phyloP scores from a whole-genome alignment of 1,140 invertebrate genomes.

The Macrosteles quadrilineatus region DNA sequence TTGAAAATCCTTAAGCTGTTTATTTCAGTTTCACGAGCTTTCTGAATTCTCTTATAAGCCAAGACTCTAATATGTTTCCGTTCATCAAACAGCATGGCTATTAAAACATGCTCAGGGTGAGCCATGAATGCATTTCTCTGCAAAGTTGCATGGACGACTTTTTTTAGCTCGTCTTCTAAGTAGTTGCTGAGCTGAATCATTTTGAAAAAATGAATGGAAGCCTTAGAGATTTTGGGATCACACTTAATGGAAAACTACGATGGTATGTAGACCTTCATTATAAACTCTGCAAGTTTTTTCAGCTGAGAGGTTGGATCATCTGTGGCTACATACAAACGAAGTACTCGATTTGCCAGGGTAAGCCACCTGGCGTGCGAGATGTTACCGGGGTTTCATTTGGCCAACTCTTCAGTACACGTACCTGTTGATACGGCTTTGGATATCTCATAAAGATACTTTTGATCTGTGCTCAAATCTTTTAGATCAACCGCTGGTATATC shows the following conservation, averaged over 20 bases:
- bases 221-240: neutral
- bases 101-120: conserved; percentile 46
- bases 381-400: conserved; percentile 32
- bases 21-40: conserved; percentile 28
- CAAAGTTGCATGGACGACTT: conserved; percentile 39
- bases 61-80: conserved; percentile 41
- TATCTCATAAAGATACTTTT: conserved; percentile 45
- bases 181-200: neutral
- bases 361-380: conserved; percentile 39
- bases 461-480: conserved; percentile 42
- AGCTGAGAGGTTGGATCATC: conserved; percentile 27
- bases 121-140: conserved; percentile 41
- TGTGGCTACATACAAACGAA: conserved; percentile 37
- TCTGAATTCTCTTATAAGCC: conserved; percentile 39
- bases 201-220: conserved; percentile 7
- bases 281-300: conserved; percentile 35
- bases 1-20: conserved; percentile 26
- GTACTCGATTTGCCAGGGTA: conserved; percentile 40
- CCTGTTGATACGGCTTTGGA: conserved; percentile 32
- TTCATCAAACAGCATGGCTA: conserved; percentile 45
- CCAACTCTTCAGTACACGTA: conserved; percentile 34
- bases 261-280: conserved; percentile 39
- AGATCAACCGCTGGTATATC: conserved; percentile 31
- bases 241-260: conserved; percentile 42
- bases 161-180: conserved; percentile 14